Evolutionary conservation across 1,140 invertebrate species (phyloP).

Genomic region (Chironomus tepperi): DNA sequence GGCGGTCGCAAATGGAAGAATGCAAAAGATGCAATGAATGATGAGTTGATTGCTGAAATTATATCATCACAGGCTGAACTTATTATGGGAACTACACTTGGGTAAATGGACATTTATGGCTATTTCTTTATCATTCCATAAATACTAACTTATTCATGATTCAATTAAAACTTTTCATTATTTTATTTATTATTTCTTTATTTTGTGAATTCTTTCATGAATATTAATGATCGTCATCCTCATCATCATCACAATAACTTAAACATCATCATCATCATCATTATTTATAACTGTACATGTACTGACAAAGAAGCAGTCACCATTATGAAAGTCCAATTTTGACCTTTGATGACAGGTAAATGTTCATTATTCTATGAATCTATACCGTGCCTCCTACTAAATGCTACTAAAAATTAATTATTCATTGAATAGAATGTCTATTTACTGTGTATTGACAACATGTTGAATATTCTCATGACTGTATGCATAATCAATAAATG

Average conservation of each 20-base stretch:
- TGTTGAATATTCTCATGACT: no score
- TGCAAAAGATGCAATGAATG: slow-evolving; percentile 67
- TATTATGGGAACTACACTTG: slow-evolving; percentile 61
- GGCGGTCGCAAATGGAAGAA: slow-evolving; percentile 64
- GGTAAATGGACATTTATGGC: slow-evolving; percentile 43
- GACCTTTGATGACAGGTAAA: slow-evolving; percentile 45
- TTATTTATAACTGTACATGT: slow-evolving; percentile 17
- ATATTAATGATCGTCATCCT: background rate
- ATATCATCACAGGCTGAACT: slow-evolving; percentile 65
- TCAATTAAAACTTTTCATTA: background rate
- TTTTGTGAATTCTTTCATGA: no score
- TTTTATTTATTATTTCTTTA: no score
- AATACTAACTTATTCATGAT: slow-evolving; percentile 21
- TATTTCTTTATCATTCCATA: background rate
- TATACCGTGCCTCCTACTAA: no score
- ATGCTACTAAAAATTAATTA: no score
- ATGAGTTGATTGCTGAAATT: slow-evolving; percentile 66
- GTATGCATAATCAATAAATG: no score
- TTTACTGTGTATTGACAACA: no score
- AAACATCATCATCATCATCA: slow-evolving; percentile 25
- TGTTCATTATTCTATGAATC: slow-evolving; percentile 28
- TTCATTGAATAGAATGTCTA: no score
- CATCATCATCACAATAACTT: slow-evolving; percentile 29
- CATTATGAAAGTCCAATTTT: slow-evolving; percentile 42
- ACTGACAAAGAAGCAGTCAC: background rate